Base-by-base conservation (phyloP, 2,797 vertebrate genomes). In the Nasua narica region DNA sequence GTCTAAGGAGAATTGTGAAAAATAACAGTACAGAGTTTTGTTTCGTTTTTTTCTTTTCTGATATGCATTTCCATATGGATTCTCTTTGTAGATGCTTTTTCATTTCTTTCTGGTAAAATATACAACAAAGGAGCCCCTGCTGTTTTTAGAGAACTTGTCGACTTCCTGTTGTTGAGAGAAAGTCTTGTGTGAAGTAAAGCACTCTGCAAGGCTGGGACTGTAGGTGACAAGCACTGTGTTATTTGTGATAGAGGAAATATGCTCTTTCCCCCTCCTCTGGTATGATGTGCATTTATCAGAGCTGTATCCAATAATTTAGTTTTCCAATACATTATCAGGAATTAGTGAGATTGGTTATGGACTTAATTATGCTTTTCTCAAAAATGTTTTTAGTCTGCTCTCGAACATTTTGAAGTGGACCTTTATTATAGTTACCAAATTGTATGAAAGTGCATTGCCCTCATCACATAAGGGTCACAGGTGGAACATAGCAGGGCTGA, bases 401-500 rank as follows among this genome's bases (percentile, higher is more conserved):
- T 84, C 96, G 98, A 98, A 98, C 98, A 97, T 97, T 98, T 98
- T 98, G 96, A 98, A 98, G 98, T 98, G 98, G 98, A 98, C 97
- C 95, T 98, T 98, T 98, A 98, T 98, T 98, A 98, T 97, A 97
- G 95, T 97, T 96, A 95, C 97, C 97, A 98, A 98, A 98, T 99
- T 98, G 97, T 99, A 98, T 97, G 97, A 98, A 98, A 99, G 98
- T 96, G 79, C 95, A 94, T 93, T 98, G 98, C 87, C 95, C 96
- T 98, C 90, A 52, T 98, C 97, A 97, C 98, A 97, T 98, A 98
- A 99, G 98, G 98, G 98, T 98, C 98, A 99, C 99, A 99, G 99
- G 98, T 99, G 99, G 99, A 99, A 99, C 98, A 98, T 98, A 99
- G 98, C 97, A 98, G 98, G 97, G 98, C 98, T 99, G 99, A 99